A percentile compares a stretch with the other conserved stretches of the same genome.
Evolutionary conservation across 2,888 invertebrate species (phyloP).

Genomic region (Leptinotarsa juncta): DNA sequence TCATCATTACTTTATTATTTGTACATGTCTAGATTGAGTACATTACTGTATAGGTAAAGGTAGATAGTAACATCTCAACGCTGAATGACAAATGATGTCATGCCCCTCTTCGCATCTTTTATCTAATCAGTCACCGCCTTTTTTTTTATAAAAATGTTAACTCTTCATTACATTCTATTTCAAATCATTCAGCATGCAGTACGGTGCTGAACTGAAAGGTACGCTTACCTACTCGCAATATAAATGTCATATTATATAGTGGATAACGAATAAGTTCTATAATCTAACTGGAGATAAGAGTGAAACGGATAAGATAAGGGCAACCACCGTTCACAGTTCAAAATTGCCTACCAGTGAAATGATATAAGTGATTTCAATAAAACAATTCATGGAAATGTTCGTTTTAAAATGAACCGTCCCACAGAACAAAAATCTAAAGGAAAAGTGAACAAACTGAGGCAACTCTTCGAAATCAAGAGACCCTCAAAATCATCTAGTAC

Average conservation of each 20-base stretch:
- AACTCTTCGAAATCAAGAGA: constrained; percentile 38
- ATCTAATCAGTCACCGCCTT: too few species aligned
- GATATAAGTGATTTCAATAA: neutral
- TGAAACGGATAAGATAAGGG: constrained; percentile 1
- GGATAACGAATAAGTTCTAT: neutral
- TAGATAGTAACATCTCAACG: too few species aligned
- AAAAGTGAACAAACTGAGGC: constrained; percentile 23
- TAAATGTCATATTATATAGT: neutral
- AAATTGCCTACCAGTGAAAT: constrained; percentile 1
- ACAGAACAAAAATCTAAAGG: neutral
- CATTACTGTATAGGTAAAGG: too few species aligned
- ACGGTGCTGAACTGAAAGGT: neutral
- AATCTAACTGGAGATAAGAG: neutral
- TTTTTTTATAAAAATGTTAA: too few species aligned
- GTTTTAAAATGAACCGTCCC: neutral
- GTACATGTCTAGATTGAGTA: too few species aligned
- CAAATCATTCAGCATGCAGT: neutral
- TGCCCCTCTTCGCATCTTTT: too few species aligned
- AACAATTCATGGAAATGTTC: neutral
- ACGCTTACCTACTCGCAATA: neutral
- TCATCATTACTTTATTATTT: too few species aligned
- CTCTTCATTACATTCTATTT: too few species aligned
- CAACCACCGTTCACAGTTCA: neutral
- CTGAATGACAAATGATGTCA: too few species aligned
- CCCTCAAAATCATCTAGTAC: constrained; percentile 31